Evolutionary conservation across 2,888 invertebrate genomes (phyloP).

Genomic region (Muschampia plurimacula): DNA sequence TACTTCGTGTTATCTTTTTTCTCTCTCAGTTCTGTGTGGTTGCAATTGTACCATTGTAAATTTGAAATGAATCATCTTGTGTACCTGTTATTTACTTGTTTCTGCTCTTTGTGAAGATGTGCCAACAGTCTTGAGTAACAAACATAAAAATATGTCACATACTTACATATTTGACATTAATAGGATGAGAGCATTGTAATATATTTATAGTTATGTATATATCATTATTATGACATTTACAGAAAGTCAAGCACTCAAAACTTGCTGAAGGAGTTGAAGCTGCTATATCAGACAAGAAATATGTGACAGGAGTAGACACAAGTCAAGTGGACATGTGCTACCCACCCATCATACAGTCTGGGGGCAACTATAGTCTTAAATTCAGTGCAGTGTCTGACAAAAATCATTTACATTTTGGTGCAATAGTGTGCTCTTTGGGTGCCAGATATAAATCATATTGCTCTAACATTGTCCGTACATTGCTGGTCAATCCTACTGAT

Average conservation of each 20-base stretch:
- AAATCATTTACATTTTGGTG: slow-evolving; percentile 97
- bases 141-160: no score
- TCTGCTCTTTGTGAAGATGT: no score
- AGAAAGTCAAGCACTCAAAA: slow-evolving; percentile 98
- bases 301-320: slow-evolving; percentile 95
- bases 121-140: no score
- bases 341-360: slow-evolving; percentile 99
- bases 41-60: no score
- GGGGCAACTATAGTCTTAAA: slow-evolving; percentile 98
- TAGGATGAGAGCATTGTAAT: no score
- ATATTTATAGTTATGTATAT: no score
- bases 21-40: no score
- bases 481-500: slow-evolving; percentile 97
- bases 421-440: slow-evolving; percentile 97
- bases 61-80: no score
- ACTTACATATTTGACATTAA: no score
- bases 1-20: no score
- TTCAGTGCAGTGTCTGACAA: slow-evolving; percentile 98
- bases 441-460: slow-evolving; percentile 99
- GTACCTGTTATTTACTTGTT: no score
- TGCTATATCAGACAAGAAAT: slow-evolving; percentile 97
- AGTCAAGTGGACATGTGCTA: slow-evolving; percentile 98
- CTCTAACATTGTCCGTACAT: slow-evolving; percentile 98
- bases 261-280: slow-evolving; percentile 97
- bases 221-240: slow-evolving; percentile 42